Conservation (phyloP, 2,888 invertebrate species). For the Aspidiotus destructor region DNA sequence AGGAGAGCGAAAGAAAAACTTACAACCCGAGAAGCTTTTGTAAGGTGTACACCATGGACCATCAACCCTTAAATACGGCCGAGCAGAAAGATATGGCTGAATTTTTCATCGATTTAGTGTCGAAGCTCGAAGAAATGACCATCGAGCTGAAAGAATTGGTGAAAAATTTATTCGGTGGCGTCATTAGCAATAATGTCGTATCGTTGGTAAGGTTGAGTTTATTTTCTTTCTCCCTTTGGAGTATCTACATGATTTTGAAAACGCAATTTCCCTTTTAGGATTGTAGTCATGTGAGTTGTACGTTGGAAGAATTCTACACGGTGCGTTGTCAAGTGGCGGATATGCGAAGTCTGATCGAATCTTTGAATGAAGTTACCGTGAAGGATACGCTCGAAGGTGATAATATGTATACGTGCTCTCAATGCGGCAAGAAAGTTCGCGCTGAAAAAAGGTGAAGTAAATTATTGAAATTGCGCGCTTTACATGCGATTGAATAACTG, state of each 20-base stretch:
- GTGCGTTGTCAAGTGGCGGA: constrained; percentile 93
- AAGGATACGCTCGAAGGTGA: constrained; percentile 94
- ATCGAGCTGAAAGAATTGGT: constrained; percentile 78
- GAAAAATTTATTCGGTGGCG: constrained; percentile 85
- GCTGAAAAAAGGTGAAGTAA: constrained; percentile 70
- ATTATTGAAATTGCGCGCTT: neutral
- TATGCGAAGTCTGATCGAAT: constrained; percentile 90
- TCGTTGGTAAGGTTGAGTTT: constrained; percentile 56
- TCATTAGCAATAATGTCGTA: constrained; percentile 89
- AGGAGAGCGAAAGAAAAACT: constrained; percentile 89
- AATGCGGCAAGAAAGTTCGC: constrained; percentile 87
- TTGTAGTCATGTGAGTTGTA: constrained; percentile 88
- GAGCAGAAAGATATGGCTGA: constrained; percentile 98
- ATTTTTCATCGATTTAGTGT: constrained; percentile 92
- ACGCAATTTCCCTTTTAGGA: constrained; percentile 49
- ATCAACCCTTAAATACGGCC: constrained; percentile 88
- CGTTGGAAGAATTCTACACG: constrained; percentile 91
- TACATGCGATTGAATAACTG: neutral
- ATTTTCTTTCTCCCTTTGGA: neutral
- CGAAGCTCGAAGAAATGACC: constrained; percentile 92
- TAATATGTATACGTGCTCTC: constrained; percentile 95
- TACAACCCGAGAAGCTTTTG: constrained; percentile 93
- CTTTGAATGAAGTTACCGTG: constrained; percentile 90
- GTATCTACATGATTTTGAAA: constrained; percentile 12
- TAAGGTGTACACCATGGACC: constrained; percentile 91